Base-by-base conservation (phyloP, 2,797 vertebrate genomes). In the Catharus ustulatus region DNA sequence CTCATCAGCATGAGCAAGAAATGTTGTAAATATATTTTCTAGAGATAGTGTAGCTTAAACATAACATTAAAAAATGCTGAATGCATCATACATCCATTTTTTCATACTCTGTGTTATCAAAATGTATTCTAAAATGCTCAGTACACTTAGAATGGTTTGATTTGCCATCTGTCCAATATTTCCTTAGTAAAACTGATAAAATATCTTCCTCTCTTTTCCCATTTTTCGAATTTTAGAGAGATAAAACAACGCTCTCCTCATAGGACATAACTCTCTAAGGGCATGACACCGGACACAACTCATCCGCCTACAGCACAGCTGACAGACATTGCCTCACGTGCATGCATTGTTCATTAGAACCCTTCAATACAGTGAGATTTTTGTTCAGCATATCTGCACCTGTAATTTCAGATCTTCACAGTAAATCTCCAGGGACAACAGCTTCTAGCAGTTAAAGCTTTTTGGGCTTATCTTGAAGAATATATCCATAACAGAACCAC, bases 261-360 rank as follows among this genome's bases (percentile, higher is more conserved):
- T 1, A 69, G 26, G 14, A 38, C 6, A 6, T 32, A 4, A 30
- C 43, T 52, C 3, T 36, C 19, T 52, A 40, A 79, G 32, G 22
- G 5, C 23, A 48, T 16, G 11, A n/a, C 32, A 43, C 29, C 10
- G 3, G 10, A 18, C 19, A 59, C 21, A 51, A 36, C 19, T 54
- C 23, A 6, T 20, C 4, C 14, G 7, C 15, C 18, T 40, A 11
- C 4, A 14, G 18, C 38, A 13, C 6, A 38, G 2, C 6, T 62
- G 20, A 19, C 7, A 64, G 20, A 76, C 29, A 13, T n/a, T 78
- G 24, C 17, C 14, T 80, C 36, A 38, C 16, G n/a, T 58, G 38
- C 13, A 27, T 10, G 5, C 26, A 32, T 10, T 46, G 19, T 22
- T 54, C 30, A 9, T 40, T 63, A 0, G 0, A 88, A 69, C 14